phyloP scores from a whole-genome alignment of 1,140 invertebrate genomes.

The Achatina immaculata region DNA sequence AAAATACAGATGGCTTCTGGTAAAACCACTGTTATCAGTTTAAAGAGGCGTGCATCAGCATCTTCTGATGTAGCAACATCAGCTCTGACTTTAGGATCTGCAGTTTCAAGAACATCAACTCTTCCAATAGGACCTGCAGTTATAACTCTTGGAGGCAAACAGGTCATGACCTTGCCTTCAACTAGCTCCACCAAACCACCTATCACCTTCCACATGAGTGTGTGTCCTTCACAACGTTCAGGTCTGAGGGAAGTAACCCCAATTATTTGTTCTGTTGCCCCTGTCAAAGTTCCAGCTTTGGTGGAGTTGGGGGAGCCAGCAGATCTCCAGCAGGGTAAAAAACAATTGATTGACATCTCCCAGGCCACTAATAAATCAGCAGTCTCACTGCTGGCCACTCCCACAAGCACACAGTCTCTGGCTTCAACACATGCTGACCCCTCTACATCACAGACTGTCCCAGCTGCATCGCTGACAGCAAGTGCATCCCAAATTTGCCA shows the following conservation, averaged over 20 bases:
- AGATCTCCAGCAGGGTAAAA: neutral
- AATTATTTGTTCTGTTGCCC: constrained; percentile 21
- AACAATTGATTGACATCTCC: neutral
- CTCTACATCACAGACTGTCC: neutral
- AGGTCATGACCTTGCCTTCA: neutral
- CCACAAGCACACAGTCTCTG: neutral
- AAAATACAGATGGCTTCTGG: constrained; percentile 25
- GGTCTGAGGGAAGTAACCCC: neutral
- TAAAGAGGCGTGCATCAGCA: constrained; percentile 26
- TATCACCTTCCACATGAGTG: constrained; percentile 10
- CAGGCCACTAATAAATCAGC: neutral
- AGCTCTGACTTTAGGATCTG: neutral
- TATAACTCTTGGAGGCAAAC: neutral
- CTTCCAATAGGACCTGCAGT: neutral
- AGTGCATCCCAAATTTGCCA: neutral
- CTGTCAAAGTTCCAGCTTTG: neutral
- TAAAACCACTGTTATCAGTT: constrained; percentile 24
- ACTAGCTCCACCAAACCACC: neutral
- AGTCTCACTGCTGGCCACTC: neutral
- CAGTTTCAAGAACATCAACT: neutral
- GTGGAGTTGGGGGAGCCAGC: neutral
- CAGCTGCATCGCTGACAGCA: neutral
- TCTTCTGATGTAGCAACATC: too few species aligned
- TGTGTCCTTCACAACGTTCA: neutral
- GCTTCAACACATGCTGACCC: neutral